Base-by-base conservation (phyloP, 2,888 invertebrate species). In the Pinctada fucata region DNA sequence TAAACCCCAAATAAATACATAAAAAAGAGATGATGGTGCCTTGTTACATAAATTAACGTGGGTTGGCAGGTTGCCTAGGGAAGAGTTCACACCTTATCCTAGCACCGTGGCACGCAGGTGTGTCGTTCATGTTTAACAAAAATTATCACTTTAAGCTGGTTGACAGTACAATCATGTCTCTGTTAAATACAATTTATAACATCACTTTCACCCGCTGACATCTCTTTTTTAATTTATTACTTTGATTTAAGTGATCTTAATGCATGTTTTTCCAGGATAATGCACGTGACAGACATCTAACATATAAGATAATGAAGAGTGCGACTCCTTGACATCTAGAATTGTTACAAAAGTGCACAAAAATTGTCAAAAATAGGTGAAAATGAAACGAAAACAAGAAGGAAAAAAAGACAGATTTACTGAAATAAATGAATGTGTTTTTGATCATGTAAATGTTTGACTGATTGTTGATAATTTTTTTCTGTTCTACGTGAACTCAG, bases 101-200 rank as follows among this genome's bases (percentile, higher is more conserved):
- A 13, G 58, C 58, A 58, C 58, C 13, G 6, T 58, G 58, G 13
- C 58, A 13, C 58, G 58, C 58, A 58, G 58, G 58, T 58, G 58
- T 58, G 58, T 58, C 58, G 58, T 58, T 10, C 13, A 13, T 58
- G 58, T 58, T 58, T 10, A 10, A 58, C 58, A 58, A 13, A 58
- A 13, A 58, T 58, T 10, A 58, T 58, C 58, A 58, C n/a, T n/a
- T 58, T 6, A 6, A 6, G 8, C 58, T 58, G 8, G 13, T 31
- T 58, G 58, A 13, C 58, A 58, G 6, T 58, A 58, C 58, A 58
- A 58, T 10, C 58, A 10, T 6, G 13, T 6, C 58, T 58, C 58
- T 58, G 58, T 58, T 58, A 58, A 58, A 58, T 58, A 58, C 58
- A 58, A 58, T 58, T 58, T 58, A 58, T 58, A 13, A 58, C 58